A percentile compares a stretch with the other conserved stretches of the same genome.
phyloP scores from a whole-genome alignment of 2,888 invertebrate genomes.

The Ennomos erosarius region DNA sequence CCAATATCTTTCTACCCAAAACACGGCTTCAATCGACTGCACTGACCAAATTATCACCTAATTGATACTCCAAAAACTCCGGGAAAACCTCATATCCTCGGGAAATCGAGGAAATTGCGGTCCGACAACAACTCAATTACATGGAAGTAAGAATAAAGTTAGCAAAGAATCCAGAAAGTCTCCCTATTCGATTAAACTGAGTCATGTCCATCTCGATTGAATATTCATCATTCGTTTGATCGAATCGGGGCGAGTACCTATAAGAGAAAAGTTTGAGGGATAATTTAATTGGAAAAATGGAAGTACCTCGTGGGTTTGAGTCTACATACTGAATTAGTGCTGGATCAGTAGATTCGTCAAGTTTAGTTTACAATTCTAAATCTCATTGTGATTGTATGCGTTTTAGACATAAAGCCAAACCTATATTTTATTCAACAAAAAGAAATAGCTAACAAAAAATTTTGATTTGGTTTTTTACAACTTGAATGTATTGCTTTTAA shows the following conservation, averaged over 20 bases:
- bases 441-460: too few relatives aligned
- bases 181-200: conserved; percentile 40
- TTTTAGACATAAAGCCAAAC: too few relatives aligned
- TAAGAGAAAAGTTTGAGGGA: conserved; percentile 19
- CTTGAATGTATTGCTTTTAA: too few relatives aligned
- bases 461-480: too few relatives aligned
- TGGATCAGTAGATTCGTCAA: too few relatives aligned
- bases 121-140: conserved; percentile 34
- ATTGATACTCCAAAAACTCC: conserved; percentile 21
- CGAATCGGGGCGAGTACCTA: conserved; percentile 19
- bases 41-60: conserved; percentile 18
- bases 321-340: too few relatives aligned
- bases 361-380: too few relatives aligned
- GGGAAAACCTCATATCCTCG: conserved; percentile 12
- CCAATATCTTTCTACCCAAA: not conserved
- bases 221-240: conserved; percentile 40
- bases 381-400: too few relatives aligned
- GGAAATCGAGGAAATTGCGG: conserved; percentile 19
- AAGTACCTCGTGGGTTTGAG: too few relatives aligned
- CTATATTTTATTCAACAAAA: too few relatives aligned
- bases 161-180: conserved; percentile 27
- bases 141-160: conserved; percentile 31
- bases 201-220: conserved; percentile 36
- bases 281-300: conserved; percentile 21
- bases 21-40: conserved; percentile 1